A percentile compares a stretch with the other conserved stretches of the same genome.
phyloP scores from a whole-genome alignment of 23 tunicate genomes.

The Ciona savignyi region DNA sequence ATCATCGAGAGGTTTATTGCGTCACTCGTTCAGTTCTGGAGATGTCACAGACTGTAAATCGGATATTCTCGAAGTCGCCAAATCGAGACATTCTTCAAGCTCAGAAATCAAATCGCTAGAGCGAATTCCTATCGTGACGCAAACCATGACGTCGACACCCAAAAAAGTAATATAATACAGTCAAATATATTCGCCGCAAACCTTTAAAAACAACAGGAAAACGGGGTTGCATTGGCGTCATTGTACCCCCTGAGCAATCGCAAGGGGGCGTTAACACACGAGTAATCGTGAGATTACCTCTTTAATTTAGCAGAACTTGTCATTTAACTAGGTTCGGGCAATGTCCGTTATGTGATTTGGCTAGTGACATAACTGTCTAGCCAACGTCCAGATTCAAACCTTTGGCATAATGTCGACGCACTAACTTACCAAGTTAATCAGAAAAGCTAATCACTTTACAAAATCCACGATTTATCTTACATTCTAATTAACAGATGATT shows the following conservation, averaged over 20 bases:
- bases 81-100: not conserved
- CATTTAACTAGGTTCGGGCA: not conserved
- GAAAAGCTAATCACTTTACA: not conserved
- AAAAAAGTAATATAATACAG: not conserved
- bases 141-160: not conserved
- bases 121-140: not conserved
- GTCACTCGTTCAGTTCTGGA: slow-evolving; percentile 19
- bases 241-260: too few species aligned
- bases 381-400: too few species aligned
- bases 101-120: not conserved
- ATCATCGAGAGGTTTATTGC: not conserved
- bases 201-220: too few species aligned
- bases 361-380: too few species aligned
- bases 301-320: too few species aligned
- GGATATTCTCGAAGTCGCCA: not conserved
- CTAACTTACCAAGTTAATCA: too few species aligned
- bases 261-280: too few species aligned
- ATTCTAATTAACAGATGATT: not conserved
- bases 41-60: slow-evolving; percentile 7
- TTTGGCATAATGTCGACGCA: too few species aligned
- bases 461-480: too few species aligned
- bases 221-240: too few species aligned
- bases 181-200: not conserved
- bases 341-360: not conserved
- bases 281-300: too few species aligned